phyloP scores from a whole-genome alignment of 2,797 vertebrate genomes.

The Thamnophis elegans region DNA sequence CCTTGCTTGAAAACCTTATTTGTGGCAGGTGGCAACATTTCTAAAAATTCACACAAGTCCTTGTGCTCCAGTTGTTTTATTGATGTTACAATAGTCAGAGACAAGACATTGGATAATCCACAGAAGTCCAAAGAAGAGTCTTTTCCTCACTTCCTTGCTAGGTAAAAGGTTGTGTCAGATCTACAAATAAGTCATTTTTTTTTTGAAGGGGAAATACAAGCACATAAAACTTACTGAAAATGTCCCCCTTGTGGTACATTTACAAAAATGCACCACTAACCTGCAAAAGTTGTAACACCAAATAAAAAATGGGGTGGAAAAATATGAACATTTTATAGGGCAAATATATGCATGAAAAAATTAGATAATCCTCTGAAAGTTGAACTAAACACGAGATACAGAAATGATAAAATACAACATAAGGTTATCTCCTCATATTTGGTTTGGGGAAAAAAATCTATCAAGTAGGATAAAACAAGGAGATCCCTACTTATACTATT shows the following conservation, averaged over 20 bases:
- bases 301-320: neutral
- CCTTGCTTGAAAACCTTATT: too few species aligned
- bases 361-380: neutral
- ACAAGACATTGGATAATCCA: neutral
- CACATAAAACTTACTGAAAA: neutral
- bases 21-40: too few species aligned
- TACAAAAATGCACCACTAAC: neutral
- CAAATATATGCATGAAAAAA: neutral
- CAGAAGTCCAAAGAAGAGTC: neutral
- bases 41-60: neutral
- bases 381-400: neutral
- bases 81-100: slow-evolving; percentile 7
- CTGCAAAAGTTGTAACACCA: neutral
- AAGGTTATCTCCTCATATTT: neutral
- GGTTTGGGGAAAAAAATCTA: neutral
- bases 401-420: neutral
- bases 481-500: neutral
- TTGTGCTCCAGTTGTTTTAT: slow-evolving; percentile 16
- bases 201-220: neutral
- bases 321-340: neutral
- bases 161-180: neutral
- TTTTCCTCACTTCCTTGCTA: neutral
- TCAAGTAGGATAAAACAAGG: neutral
- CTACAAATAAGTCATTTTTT: neutral
- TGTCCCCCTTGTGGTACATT: neutral